Evolutionary conservation across 64 coral and sea anemone genomes (phyloP).

Genomic region (Pachyseris speciosa): DNA sequence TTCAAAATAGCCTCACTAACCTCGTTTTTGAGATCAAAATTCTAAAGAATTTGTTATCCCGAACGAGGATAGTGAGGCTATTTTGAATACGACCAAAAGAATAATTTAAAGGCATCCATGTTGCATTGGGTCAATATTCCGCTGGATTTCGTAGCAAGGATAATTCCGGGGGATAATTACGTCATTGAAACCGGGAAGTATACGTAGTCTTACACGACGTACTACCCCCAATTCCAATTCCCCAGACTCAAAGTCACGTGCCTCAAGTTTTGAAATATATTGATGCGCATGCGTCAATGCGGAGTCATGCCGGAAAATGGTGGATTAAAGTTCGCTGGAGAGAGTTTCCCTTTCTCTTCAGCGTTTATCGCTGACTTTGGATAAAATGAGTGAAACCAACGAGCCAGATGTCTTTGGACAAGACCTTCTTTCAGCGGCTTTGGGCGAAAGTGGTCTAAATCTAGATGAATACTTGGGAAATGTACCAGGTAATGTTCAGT

Average conservation of each 20-base stretch:
- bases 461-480: slow-evolving; percentile 62
- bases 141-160: no score
- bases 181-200: no score
- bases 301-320: slow-evolving; percentile 54
- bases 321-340: slow-evolving; percentile 23
- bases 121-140: no score
- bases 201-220: no score
- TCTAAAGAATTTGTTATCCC: no score
- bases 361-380: slow-evolving; percentile 50
- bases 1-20: no score
- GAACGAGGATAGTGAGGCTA: no score
- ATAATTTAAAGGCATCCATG: no score
- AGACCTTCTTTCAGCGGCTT: slow-evolving; percentile 68
- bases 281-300: slow-evolving; percentile 18
- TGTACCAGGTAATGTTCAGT: slow-evolving; percentile 38
- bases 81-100: no score
- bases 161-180: no score
- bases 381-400: slow-evolving; percentile 26
- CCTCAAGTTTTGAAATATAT: not conserved
- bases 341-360: slow-evolving; percentile 50
- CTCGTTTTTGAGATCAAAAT: no score
- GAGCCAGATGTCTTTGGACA: slow-evolving; percentile 2
- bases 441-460: slow-evolving; percentile 75
- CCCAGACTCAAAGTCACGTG: not conserved
- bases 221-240: no score